Evolutionary conservation across 2,113 vertebrate species (phyloP).

Genomic region (Psophia crepitans): DNA sequence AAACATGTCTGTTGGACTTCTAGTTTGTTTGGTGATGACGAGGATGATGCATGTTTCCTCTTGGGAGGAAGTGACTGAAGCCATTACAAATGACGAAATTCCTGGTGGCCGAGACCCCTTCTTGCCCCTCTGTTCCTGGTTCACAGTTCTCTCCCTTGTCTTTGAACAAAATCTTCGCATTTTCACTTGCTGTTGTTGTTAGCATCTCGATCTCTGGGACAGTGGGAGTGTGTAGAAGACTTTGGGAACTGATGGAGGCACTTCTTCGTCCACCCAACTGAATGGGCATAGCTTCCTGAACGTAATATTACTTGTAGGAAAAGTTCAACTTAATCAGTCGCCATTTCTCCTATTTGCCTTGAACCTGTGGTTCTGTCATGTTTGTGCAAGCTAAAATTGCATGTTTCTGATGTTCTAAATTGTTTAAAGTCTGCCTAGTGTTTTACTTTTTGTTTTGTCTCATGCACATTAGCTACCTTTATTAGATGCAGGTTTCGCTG

Average conservation of each 20-base stretch:
- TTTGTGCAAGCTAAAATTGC: neutral
- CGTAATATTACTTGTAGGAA: neutral
- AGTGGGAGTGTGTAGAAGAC: neutral
- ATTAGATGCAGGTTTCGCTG: neutral
- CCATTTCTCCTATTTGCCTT: neutral
- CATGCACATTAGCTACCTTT: neutral
- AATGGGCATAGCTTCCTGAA: neutral
- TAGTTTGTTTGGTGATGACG: neutral
- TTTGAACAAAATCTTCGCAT: conserved; percentile 17
- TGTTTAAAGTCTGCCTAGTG: neutral
- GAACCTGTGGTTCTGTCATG: neutral
- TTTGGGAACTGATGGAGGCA: neutral
- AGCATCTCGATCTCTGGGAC: neutral
- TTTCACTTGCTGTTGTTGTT: neutral
- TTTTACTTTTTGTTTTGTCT: neutral
- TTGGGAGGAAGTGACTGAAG: neutral
- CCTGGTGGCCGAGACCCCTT: neutral
- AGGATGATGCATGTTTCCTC: neutral
- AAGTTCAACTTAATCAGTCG: neutral
- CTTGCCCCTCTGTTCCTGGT: neutral
- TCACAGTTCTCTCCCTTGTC: neutral
- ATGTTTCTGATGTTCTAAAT: neutral
- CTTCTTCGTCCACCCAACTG: neutral
- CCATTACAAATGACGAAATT: neutral
- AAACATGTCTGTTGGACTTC: neutral